Evolutionary conservation across 2,113 vertebrate genomes (phyloP), one percentile per base, ranked within the genome.

Genomic region (Erpornis zantholeuca): DNA sequence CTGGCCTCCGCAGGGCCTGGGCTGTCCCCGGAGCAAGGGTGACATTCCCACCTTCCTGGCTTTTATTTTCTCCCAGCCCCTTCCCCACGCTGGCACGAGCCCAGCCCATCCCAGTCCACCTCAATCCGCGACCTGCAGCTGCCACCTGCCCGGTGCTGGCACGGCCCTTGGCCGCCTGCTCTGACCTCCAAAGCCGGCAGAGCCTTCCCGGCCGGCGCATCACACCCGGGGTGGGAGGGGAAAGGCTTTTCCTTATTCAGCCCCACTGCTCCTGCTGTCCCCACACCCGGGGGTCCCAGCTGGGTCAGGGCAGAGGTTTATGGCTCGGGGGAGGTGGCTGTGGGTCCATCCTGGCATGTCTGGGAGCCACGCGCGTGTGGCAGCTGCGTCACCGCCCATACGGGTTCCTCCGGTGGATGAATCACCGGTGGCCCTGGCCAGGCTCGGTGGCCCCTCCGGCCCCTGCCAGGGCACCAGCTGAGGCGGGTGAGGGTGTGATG

Each of bases 331-430:
- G 28, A 31, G 82, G 33, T 1, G 38, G 49, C 54, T 6, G 21
- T 1, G 0, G 65, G 56, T 70, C 50, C 66, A 5, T 44, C 25
- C 71, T 0, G 14, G 80, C 35, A 5, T 14, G 9, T 21, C 73
- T 21, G 6, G 87, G 65, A 82, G 90, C 50, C 66, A 25, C 16
- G 6, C 11, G 59, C 6, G 7, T 15, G 80, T 5, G 76, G 95
- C 84, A 15, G 83, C 92, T 2, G 76, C n/a, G 59, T 72, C 95
- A 81, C 95, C 19, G 78, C 95, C 95, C 93, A 50, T 87, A 90
- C 88, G 82, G 86, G 93, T 95, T 92, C 35, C 91, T 95, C 95
- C 5, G 25, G 91, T 15, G 40, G 11, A 20, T 96, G 93, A 93
- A 50, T 95, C 95, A 89, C 82, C 4, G 3, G 82, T 64, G 90